Evolutionary conservation across 1,140 invertebrate species (phyloP).

Genomic region (Drosophila lacteicornis): DNA sequence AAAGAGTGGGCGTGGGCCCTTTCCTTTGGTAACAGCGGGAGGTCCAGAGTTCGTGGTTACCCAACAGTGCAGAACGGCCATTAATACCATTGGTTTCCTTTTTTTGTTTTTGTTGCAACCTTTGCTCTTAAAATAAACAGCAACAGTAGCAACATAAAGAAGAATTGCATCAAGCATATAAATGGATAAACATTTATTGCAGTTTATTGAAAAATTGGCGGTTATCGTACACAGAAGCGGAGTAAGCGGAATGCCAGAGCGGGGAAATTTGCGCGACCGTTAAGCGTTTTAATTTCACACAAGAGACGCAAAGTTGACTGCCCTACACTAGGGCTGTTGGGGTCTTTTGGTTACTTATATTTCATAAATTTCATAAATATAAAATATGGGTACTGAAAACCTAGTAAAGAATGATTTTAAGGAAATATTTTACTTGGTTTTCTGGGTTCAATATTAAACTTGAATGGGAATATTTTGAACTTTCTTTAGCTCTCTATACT

Average conservation of each 20-base stretch:
- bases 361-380: too few species aligned
- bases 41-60: slow-evolving; percentile 24
- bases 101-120: slow-evolving; percentile 20
- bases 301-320: slow-evolving; percentile 59
- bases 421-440: too few species aligned
- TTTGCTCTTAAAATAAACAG: slow-evolving; percentile 54
- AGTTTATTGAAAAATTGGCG: slow-evolving; percentile 82
- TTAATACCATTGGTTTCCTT: slow-evolving; percentile 34
- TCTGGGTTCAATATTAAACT: too few species aligned
- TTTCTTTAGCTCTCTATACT: too few species aligned
- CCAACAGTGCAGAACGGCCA: slow-evolving; percentile 38
- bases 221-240: slow-evolving; percentile 53
- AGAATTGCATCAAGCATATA: slow-evolving; percentile 67
- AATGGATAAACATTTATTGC: slow-evolving; percentile 82
- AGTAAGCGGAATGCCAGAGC: slow-evolving; percentile 18
- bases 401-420: too few species aligned
- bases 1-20: slow-evolving; percentile 2
- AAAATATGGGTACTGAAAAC: too few species aligned
- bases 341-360: slow-evolving; percentile 11
- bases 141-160: slow-evolving; percentile 44
- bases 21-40: slow-evolving; percentile 3
- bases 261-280: slow-evolving; percentile 41
- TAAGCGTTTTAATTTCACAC: slow-evolving; percentile 75
- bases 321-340: slow-evolving; percentile 28
- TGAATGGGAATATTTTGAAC: too few species aligned